Evolutionary conservation across 2,888 invertebrate species (phyloP).

Genomic region (Schizaphis graminum): DNA sequence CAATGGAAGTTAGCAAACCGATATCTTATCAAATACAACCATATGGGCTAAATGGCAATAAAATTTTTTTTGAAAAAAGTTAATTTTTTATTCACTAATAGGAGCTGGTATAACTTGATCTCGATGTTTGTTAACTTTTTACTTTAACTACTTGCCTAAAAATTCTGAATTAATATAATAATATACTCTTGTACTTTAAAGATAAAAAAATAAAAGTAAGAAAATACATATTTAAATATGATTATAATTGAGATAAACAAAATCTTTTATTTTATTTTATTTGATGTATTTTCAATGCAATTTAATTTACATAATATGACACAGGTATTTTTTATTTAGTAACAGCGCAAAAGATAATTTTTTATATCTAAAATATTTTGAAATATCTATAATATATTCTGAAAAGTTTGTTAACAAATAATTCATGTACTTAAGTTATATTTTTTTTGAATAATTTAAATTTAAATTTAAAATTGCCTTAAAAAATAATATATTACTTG

Average conservation of each 20-base stretch:
- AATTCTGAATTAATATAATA: too few relatives aligned
- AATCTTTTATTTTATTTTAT: not conserved
- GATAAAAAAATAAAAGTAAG: not conserved
- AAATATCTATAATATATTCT: not conserved
- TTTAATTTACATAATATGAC: not conserved
- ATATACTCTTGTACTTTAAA: not conserved
- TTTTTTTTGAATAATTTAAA: not conserved
- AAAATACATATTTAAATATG: not conserved
- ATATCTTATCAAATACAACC: too few relatives aligned
- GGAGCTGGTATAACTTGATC: too few relatives aligned
- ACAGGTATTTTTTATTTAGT: not conserved
- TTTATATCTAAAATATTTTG: not conserved
- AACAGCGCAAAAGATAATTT: not conserved
- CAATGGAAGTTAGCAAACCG: too few relatives aligned
- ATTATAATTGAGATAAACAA: not conserved
- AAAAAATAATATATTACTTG: not conserved
- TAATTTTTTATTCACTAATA: too few relatives aligned
- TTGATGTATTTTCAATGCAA: not conserved
- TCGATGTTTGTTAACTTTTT: constrained; percentile 49
- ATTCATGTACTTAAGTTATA: not conserved
- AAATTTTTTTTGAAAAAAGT: too few relatives aligned
- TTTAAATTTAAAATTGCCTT: not conserved
- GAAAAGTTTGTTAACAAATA: not conserved
- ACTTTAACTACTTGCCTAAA: constrained; percentile 69
- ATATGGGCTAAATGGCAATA: too few relatives aligned